Percentiles rank a stretch among this genome's conserved stretches.
Evolutionary conservation across 2,113 vertebrate species (phyloP).

Genomic region (Rattus rattus): DNA sequence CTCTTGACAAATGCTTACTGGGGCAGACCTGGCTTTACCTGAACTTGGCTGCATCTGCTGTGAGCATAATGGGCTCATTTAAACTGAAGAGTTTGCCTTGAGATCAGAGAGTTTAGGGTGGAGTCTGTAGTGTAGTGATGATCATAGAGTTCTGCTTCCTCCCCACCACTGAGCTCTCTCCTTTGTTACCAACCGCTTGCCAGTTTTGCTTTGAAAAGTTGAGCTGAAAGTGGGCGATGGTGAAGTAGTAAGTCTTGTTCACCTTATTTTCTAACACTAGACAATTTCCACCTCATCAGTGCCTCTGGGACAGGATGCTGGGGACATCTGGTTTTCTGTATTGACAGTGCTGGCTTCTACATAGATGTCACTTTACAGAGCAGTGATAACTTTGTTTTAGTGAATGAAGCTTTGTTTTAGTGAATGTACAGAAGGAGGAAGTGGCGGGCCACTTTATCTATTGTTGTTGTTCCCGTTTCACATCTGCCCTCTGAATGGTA

Average conservation of each 20-base stretch:
- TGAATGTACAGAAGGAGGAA: neutral
- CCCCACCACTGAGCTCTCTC: neutral
- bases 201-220: neutral
- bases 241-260: neutral
- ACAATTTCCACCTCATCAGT: neutral
- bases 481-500: neutral
- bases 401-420: neutral
- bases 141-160: neutral
- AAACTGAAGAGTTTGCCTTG: neutral
- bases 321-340: neutral
- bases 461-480: neutral
- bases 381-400: neutral
- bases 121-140: neutral
- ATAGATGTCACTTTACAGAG: neutral
- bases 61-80: neutral
- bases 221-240: neutral
- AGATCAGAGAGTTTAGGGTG: neutral
- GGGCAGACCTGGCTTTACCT: neutral
- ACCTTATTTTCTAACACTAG: neutral
- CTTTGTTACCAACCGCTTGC: neutral
- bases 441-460: neutral
- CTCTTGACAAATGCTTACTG: neutral
- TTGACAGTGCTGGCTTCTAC: neutral
- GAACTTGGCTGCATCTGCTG: neutral
- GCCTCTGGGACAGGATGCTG: neutral